Evolutionary conservation across 2,888 invertebrate species (phyloP).

Genomic region (Labia minor): DNA sequence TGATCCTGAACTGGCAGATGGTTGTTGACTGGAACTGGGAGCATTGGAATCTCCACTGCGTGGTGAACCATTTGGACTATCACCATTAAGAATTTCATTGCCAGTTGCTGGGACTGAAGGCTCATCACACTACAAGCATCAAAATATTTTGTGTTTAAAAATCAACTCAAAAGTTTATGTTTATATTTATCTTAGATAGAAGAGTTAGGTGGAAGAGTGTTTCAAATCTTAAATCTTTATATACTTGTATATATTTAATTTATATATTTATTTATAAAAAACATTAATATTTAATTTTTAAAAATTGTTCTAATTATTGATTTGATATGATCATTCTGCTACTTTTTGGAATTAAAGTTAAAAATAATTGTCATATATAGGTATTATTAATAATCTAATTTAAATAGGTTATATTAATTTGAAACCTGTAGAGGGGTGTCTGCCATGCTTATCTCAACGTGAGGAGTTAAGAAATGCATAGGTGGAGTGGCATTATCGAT

Average conservation of each 20-base stretch:
- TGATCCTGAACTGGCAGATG: background rate
- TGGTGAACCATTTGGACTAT: constrained; percentile 48
- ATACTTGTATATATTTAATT: too few species aligned
- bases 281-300: too few species aligned
- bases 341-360: too few species aligned
- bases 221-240: too few species aligned
- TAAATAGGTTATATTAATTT: background rate
- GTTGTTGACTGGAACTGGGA: constrained; percentile 50
- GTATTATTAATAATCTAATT: background rate
- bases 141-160: constrained; percentile 20
- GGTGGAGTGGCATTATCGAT: constrained; percentile 81
- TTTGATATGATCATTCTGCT: too few species aligned
- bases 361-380: constrained; percentile 1
- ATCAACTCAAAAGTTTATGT: constrained; percentile 9
- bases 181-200: constrained; percentile 15
- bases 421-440: constrained; percentile 54
- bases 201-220: background rate
- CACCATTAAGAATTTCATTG: constrained; percentile 41
- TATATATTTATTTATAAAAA: too few species aligned
- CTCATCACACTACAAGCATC: constrained; percentile 32
- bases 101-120: constrained; percentile 33
- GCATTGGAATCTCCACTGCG: constrained; percentile 68
- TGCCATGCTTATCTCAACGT: constrained; percentile 82
- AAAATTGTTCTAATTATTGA: too few species aligned
- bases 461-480: constrained; percentile 83